Percentiles rank a stretch among this genome's conserved stretches.
These are phyloP conservation scores for Acanthosepion lycidas DNA, from an alignment of 2,888 invertebrate species.

Conservation along the genomic window DNA sequence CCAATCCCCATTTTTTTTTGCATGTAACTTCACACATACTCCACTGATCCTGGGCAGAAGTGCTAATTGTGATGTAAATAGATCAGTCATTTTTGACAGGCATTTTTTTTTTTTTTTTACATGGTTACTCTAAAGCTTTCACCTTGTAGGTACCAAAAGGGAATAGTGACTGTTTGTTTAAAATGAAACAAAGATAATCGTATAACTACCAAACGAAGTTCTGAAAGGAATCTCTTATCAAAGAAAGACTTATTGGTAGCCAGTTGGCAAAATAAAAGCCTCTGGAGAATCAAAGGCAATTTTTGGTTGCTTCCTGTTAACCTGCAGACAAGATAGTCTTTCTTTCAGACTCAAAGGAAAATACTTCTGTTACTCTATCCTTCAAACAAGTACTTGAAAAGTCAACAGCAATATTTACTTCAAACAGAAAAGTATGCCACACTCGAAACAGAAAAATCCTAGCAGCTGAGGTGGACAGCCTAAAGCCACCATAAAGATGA, in stretches of 20 bases:
- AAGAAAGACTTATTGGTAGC: not conserved
- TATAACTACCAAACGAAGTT: too few species aligned
- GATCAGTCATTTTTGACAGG: too few species aligned
- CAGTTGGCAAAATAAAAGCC: not conserved
- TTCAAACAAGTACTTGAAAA: not conserved
- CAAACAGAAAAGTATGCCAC: not conserved
- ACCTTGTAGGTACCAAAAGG: too few species aligned
- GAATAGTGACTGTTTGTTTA: too few species aligned
- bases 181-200: too few species aligned
- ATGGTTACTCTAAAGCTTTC: too few species aligned
- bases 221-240: not conserved
- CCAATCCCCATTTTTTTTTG: too few species aligned
- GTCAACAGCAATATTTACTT: not conserved
- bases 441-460: not conserved
- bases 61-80: too few species aligned
- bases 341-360: not conserved
- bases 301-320: not conserved
- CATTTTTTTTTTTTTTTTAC: too few species aligned
- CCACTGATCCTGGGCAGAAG: too few species aligned
- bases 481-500: not conserved
- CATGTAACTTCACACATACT: too few species aligned
- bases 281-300: not conserved
- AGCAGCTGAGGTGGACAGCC: not conserved
- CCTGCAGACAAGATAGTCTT: not conserved
- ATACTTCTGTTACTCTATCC: not conserved